Base-by-base conservation (phyloP, 2,888 invertebrate genomes). In the Coelinius sp. region DNA sequence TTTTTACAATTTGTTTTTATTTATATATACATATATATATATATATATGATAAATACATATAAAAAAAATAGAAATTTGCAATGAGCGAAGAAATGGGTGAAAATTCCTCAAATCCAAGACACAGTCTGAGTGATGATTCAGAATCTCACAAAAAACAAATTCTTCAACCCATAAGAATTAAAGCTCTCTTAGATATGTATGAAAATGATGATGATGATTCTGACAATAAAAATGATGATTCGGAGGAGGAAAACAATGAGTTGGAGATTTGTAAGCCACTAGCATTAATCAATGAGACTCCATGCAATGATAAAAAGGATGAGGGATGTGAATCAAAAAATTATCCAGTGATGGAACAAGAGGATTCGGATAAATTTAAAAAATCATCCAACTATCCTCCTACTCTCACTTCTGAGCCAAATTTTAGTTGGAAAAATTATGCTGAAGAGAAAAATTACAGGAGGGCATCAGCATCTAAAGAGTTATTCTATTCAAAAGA, bases 181-280 rank as follows among this genome's bases (percentile, higher is more conserved):
- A 84, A 84, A 71, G 81, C 78, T 1, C 75, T 84, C 12, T 63
- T 84, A 52, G 75, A 79, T 49, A 77, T 75, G 70, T 82, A 75
- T 38, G 79, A 78, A 17, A 80, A 78, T 27, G 83, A 84, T 24
- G 85, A 86, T 52, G 80, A 80, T 20, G 81, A 81, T 5, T 79
- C 77, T 53, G 82, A 83, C 65, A 81, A 83, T 0, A 80, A 76
- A 4, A 84, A 81, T 65, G 77, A 82, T 14, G 78, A 76, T 14
- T 38, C 44, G 12, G 70, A 72, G 14, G 77, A 76, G 25, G 77
- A 77, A 8, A 73, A n/a, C n/a, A n/a, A 74, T 52, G 82, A 82
- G 49, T 70, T 70, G 3, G 82, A 84, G n/a, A 78, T 82, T 6
- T 52, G 76, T 64, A 75, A 75, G 20, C 6, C 46, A 46, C n/a